phyloP scores from a whole-genome alignment of 2,888 invertebrate genomes.

The Monoplex corrugatus region DNA sequence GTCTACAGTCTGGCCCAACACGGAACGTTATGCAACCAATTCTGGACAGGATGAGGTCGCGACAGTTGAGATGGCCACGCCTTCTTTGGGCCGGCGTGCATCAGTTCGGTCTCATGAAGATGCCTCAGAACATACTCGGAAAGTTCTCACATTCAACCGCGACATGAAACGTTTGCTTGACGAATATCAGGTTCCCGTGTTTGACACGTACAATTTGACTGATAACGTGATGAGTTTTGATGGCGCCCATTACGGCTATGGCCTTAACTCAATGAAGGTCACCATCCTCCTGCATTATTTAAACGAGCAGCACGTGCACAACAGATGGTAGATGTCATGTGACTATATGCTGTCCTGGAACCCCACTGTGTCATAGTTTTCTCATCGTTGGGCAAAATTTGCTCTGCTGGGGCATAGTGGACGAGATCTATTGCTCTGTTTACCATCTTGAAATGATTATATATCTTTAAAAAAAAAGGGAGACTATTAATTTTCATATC shows the following conservation, averaged over 20 bases:
- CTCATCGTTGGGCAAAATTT: no score
- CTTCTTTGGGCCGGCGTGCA: slow-evolving; percentile 17
- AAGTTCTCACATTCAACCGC: not conserved
- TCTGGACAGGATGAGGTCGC: not conserved
- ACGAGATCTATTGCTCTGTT: no score
- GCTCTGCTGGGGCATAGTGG: no score
- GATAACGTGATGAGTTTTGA: slow-evolving; percentile 2
- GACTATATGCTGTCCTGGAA: no score
- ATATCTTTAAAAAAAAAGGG: no score
- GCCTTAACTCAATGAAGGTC: not conserved
- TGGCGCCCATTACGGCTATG: not conserved
- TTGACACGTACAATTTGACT: slow-evolving; percentile 14
- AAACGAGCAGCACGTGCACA: not conserved
- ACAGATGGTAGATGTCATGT: no score
- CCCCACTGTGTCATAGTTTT: no score
- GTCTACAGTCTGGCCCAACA: not conserved
- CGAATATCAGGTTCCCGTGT: not conserved
- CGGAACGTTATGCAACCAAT: not conserved
- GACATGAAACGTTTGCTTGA: not conserved
- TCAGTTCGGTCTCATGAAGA: not conserved
- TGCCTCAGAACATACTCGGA: not conserved
- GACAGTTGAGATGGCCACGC: not conserved
- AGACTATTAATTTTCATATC: no score
- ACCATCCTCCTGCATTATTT: not conserved
- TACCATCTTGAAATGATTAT: no score